phyloP scores from a whole-genome alignment of 2,888 invertebrate genomes.

The Pterobdella sp. region DNA sequence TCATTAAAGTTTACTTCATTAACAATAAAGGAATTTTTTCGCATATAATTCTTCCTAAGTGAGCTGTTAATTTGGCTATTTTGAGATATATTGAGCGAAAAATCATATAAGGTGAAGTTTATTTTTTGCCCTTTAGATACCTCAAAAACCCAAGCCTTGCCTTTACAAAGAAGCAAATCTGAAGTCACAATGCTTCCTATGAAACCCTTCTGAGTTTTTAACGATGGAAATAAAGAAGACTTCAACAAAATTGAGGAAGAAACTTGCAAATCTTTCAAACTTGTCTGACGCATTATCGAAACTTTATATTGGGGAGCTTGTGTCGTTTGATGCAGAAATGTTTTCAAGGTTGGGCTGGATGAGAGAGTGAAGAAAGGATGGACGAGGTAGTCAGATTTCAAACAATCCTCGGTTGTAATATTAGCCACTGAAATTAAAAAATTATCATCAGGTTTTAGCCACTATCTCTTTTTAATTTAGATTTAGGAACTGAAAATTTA shows the following conservation, averaged over 20 bases:
- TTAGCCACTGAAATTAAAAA: neutral
- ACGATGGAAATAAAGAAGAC: no score
- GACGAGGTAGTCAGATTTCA: neutral
- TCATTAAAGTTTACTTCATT: neutral
- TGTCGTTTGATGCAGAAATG: no score
- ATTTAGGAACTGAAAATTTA: neutral
- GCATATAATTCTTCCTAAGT: neutral
- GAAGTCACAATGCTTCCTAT: constrained; percentile 29
- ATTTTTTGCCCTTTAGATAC: constrained; percentile 26
- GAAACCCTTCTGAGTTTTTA: constrained; percentile 21
- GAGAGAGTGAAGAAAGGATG: neutral
- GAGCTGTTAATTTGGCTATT: neutral
- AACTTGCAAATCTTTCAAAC: neutral
- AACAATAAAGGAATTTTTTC: neutral
- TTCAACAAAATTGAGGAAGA: neutral
- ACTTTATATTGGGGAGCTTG: neutral
- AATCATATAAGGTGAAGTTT: constrained; percentile 31
- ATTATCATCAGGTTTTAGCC: neutral
- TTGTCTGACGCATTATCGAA: no score
- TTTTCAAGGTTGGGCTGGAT: neutral
- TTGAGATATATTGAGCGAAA: constrained; percentile 13
- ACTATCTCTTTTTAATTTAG: neutral
- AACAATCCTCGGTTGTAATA: neutral
- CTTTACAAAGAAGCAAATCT: constrained; percentile 21
- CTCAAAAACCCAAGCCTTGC: constrained; percentile 22